A percentile compares a stretch with the other conserved stretches of the same genome.
These are phyloP conservation scores for Drosophila sechellia DNA, from an alignment of 1,140 invertebrate genomes.

Conservation along the genomic window DNA sequence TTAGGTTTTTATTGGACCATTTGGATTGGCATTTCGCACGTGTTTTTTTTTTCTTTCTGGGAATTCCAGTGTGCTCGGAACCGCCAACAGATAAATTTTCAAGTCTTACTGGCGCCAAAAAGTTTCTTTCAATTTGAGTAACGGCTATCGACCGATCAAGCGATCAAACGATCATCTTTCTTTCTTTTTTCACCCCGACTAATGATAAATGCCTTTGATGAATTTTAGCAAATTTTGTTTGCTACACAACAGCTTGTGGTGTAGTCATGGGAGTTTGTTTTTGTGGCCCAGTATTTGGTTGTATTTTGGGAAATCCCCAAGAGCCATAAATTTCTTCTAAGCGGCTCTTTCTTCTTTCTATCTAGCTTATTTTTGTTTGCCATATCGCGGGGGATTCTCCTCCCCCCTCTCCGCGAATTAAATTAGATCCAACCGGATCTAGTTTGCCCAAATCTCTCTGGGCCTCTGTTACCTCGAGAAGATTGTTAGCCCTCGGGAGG, in stretches of 20 bases:
- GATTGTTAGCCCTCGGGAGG: slow-evolving; percentile 16
- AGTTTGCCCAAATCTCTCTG: slow-evolving; percentile 48
- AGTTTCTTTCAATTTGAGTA: slow-evolving; percentile 54
- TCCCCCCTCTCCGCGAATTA: slow-evolving; percentile 11
- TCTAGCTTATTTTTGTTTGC: slow-evolving; percentile 17
- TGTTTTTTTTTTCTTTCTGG: slow-evolving; percentile 35
- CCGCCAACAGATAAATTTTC: slow-evolving; percentile 1
- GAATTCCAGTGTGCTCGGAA: slow-evolving; percentile 48
- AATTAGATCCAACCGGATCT: slow-evolving; percentile 72
- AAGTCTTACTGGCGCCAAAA: slow-evolving; percentile 58
- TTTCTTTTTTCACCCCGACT: slow-evolving; percentile 37
- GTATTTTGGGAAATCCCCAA: slow-evolving; percentile 67
- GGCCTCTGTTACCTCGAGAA: slow-evolving; percentile 4
- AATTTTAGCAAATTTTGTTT: slow-evolving; percentile 61
- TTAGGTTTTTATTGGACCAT: slow-evolving; percentile 37
- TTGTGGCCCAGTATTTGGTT: slow-evolving; percentile 69
- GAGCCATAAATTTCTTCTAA: slow-evolving; percentile 62
- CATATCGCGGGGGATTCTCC: slow-evolving; percentile 39
- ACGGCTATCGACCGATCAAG: slow-evolving; percentile 33
- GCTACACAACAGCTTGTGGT: slow-evolving; percentile 39
- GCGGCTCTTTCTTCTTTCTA: slow-evolving; percentile 61
- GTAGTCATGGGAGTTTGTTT: slow-evolving; percentile 65
- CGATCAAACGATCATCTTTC: slow-evolving; percentile 37
- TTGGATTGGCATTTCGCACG: slow-evolving; percentile 44
- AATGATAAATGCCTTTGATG: slow-evolving; percentile 68